phyloP scores from a whole-genome alignment of 92 coral and sea anemone genomes.

The Umimayanthus kanabou region DNA sequence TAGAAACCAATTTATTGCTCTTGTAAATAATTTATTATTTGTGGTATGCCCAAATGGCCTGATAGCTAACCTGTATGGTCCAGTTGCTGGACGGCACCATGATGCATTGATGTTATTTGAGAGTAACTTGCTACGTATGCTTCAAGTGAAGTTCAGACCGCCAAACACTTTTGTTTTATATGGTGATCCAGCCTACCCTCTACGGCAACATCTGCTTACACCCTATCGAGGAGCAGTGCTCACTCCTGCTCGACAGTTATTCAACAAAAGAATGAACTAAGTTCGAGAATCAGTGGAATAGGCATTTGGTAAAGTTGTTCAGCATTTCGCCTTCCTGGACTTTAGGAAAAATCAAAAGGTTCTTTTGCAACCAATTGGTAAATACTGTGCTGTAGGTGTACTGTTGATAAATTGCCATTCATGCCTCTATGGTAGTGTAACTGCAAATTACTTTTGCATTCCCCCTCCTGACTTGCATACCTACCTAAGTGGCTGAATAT shows the following conservation, averaged over 20 bases:
- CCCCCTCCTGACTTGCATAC: not conserved
- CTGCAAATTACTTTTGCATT: not conserved
- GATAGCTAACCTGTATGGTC: conserved; percentile 52
- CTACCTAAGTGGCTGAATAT: not conserved
- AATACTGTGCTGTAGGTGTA: conserved; percentile 11
- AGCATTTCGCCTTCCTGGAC: conserved; percentile 39
- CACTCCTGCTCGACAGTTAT: conserved; percentile 45
- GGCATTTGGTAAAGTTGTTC: conserved; percentile 66
- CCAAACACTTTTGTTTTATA: conserved; percentile 52
- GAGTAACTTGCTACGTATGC: conserved; percentile 46
- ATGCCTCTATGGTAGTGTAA: conserved; percentile 4
- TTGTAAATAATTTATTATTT: conserved; percentile 1
- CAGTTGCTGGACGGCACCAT: conserved; percentile 52
- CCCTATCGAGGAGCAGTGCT: conserved; percentile 63
- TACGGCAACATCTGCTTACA: conserved; percentile 56
- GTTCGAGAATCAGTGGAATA: conserved; percentile 70
- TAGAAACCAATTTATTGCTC: not conserved
- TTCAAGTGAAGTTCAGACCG: conserved; percentile 51
- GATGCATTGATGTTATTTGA: conserved; percentile 52
- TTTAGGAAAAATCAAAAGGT: not conserved
- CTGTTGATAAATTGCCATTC: not conserved
- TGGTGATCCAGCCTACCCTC: conserved; percentile 68
- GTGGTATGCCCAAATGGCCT: conserved; percentile 60
- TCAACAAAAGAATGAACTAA: conserved; percentile 69
- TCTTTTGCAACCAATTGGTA: conserved; percentile 5